Conservation (phyloP, 2,797 vertebrate genomes). For the Rallus crepitans region DNA sequence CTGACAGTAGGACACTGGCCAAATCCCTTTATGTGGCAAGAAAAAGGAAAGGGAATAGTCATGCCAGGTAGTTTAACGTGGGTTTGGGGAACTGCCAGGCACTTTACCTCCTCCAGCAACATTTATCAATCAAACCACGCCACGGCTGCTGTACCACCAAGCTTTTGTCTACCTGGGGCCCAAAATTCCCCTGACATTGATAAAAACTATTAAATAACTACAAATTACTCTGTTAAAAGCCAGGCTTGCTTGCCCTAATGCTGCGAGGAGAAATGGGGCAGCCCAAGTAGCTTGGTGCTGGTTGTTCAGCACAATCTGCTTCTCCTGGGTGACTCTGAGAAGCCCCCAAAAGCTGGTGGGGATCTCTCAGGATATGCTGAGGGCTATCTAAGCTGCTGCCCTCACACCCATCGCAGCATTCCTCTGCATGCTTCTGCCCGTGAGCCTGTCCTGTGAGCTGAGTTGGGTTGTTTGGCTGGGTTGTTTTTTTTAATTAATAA, state of each 20-base stretch:
- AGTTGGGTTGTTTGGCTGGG: not conserved
- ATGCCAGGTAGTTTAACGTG: not conserved
- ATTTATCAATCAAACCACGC: not conserved
- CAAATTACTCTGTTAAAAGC: not conserved
- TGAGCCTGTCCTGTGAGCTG: not conserved
- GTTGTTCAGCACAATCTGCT: accelerated
- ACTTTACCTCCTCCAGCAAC: not conserved
- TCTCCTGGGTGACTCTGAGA: not conserved
- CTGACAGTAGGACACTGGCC: not conserved
- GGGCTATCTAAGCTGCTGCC: not conserved
- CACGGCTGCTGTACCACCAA: not conserved
- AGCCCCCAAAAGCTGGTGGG: not conserved
- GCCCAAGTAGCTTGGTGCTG: not conserved
- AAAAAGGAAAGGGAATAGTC: not conserved
- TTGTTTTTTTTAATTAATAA: not conserved
- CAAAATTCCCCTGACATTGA: not conserved
- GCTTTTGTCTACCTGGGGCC: not conserved
- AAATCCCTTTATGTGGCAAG: not conserved
- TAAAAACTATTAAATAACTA: not conserved
- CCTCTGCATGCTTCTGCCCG: not conserved
- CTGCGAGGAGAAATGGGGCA: not conserved
- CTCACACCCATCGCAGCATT: accelerated
- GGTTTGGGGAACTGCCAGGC: slow-evolving; percentile 8
- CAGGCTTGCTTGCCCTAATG: not conserved
- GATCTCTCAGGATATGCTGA: not conserved